Evolutionary conservation across 2,797 vertebrate genomes (phyloP).

Genomic region (Tauraco hartlaubi): DNA sequence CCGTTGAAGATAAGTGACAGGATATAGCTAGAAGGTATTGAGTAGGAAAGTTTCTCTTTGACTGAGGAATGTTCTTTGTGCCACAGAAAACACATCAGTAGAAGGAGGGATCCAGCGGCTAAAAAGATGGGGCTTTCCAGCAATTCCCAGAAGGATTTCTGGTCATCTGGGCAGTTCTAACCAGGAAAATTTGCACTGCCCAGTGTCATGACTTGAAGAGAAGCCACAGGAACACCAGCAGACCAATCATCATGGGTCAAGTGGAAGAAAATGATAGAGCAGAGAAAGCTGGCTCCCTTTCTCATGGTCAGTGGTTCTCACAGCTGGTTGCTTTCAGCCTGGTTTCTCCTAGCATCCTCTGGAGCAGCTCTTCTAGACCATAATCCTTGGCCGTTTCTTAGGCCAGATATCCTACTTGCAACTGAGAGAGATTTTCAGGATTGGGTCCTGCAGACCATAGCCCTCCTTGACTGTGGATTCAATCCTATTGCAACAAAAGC

Average conservation of each 20-base stretch:
- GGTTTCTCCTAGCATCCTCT: not conserved
- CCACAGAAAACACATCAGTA: not conserved
- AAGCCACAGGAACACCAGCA: not conserved
- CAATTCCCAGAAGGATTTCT: slow-evolving; percentile 3
- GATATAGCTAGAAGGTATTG: not conserved
- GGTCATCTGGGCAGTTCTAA: not conserved
- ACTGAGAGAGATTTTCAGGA: not conserved
- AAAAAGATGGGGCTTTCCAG: not conserved
- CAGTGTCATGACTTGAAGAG: not conserved
- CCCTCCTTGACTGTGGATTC: not conserved
- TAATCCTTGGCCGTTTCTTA: not conserved
- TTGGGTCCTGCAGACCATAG: not conserved
- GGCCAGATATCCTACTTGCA: not conserved
- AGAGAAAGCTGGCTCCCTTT: not conserved
- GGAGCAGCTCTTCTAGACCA: not conserved
- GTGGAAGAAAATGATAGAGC: not conserved
- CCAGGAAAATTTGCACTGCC: not conserved
- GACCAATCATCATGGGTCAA: not conserved
- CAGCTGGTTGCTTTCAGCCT: not conserved
- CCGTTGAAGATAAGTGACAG: not conserved
- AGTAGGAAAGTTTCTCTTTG: not conserved
- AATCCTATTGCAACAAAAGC: not conserved
- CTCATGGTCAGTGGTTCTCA: not conserved
- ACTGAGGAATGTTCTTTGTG: not conserved
- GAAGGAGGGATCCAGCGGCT: not conserved